These are phyloP conservation scores for Atherix ibis DNA, from an alignment of 2,888 invertebrate species.

Conservation along the genomic window DNA sequence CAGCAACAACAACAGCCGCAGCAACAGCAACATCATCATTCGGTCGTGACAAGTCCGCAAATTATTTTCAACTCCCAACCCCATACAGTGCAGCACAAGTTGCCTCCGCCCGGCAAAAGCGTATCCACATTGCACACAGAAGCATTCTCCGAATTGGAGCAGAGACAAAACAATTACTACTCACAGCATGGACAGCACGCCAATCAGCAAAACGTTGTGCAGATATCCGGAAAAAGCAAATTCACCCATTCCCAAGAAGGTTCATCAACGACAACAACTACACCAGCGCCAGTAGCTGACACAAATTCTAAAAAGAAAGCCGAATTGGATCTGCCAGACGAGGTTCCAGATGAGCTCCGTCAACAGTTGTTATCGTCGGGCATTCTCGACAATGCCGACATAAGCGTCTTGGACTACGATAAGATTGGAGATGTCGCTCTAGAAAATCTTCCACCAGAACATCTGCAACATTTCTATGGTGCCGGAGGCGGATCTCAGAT, in stretches of 20 bases:
- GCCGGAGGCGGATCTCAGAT: constrained; percentile 66
- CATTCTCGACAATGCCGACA: constrained; percentile 73
- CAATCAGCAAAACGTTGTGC: constrained; percentile 3
- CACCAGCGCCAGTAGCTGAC: constrained; percentile 20
- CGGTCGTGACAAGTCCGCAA: constrained; percentile 16
- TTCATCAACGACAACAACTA: constrained; percentile 16
- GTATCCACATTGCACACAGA: constrained; percentile 31
- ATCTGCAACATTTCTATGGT: constrained; percentile 69
- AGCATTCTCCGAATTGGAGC: constrained; percentile 28
- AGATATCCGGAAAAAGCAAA: constrained; percentile 3
- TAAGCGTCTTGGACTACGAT: constrained; percentile 74
- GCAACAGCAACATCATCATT: constrained; percentile 3
- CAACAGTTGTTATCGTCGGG: constrained; percentile 71
- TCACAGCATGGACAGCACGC: constrained; percentile 3
- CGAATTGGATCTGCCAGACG: constrained; percentile 56
- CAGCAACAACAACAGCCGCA: background rate
- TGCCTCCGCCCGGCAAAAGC: constrained; percentile 15
- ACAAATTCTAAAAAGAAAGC: constrained; percentile 17
- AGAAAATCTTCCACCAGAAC: constrained; percentile 70
- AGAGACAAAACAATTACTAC: constrained; percentile 10
- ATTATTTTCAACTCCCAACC: constrained; percentile 21
- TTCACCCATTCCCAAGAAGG: constrained; percentile 4
- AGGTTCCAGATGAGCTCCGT: constrained; percentile 74
- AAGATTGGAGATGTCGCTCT: constrained; percentile 74
- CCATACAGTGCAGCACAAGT: constrained; percentile 9